Evolutionary conservation across 2,113 vertebrate genomes (phyloP).

Genomic region (Zosterops borbonicus): DNA sequence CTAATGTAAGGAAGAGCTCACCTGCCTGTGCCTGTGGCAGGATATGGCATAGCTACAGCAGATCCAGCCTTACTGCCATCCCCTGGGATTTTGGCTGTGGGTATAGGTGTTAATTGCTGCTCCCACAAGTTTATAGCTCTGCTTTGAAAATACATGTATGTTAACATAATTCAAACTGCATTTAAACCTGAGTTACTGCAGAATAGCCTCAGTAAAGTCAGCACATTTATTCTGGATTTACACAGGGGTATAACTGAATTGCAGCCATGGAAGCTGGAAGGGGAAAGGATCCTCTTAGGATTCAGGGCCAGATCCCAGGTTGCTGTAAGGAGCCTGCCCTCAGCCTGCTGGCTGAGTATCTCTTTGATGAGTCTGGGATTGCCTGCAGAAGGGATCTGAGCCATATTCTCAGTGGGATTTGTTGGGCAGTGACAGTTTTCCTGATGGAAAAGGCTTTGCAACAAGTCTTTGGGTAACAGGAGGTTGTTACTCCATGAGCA

Average conservation of each 20-base stretch:
- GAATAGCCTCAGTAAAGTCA: neutral
- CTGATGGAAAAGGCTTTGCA: rapidly evolving
- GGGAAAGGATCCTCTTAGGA: neutral
- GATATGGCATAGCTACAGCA: neutral
- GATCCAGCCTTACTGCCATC: neutral
- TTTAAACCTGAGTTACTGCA: neutral
- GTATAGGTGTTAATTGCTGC: neutral
- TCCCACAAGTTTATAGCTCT: neutral
- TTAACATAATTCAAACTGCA: neutral
- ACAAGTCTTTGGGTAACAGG: neutral
- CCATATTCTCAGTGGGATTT: neutral
- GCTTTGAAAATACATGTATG: neutral
- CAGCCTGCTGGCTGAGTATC: neutral
- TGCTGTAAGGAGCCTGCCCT: neutral
- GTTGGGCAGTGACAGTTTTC: neutral
- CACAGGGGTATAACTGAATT: neutral
- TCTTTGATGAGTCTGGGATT: neutral
- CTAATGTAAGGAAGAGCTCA: neutral
- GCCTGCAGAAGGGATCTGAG: neutral
- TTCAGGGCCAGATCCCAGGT: neutral
- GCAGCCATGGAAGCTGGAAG: neutral
- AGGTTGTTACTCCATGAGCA: neutral
- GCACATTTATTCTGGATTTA: neutral
- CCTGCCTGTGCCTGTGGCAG: neutral
- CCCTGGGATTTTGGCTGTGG: neutral